Base-by-base conservation (phyloP, 2,888 invertebrate species). In the Drosophila mayaguana region DNA sequence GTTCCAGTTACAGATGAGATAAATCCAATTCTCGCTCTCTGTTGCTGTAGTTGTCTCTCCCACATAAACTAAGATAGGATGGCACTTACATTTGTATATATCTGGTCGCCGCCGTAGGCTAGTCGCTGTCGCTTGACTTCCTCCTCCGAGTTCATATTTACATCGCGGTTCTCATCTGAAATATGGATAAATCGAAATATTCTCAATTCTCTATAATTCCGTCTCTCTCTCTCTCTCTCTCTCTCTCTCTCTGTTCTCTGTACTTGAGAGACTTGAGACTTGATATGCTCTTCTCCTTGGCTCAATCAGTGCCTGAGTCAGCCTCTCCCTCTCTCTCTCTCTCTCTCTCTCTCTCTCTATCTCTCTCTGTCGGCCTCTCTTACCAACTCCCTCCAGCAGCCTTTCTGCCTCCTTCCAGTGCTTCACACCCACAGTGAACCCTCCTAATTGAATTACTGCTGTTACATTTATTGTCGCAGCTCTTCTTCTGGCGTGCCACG, bases 61-160 rank as follows among this genome's bases (percentile, higher is more conserved):
- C 0, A 3, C 4, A 2, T 3, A 25, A 25, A 2, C 2, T 12
- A 12, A 9, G 3, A 7, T 45, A 22, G 22, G 8, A 22, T 8
- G 16, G 20, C 3, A 72, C 96, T 96, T 94, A 97, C 97, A 93
- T 97, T 97, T 62, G 97, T 96, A 93, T 97, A 97, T 87, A 97
- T 95, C 93, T 97, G 97, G 92, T 97, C 97, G 56, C 97, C 97
- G 90, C 96, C 97, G 93, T 97, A 97, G 88, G 97, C 96, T 92
- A 95, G 95, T 93, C 97, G 95, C 92, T 97, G 97, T 92, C 97
- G 95, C 92, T 97, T 97, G 61, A 96, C 94, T 89, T 97, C 97
- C 87, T 97, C 97, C 89, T 97, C 97, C 36, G 96, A 95, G 94
- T 97, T 96, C 91, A 97, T 97, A 93, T 96, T 97, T 92, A 97